Evolutionary conservation across 1,140 invertebrate species (phyloP).

Genomic region (Sitodiplosis mosellana): DNA sequence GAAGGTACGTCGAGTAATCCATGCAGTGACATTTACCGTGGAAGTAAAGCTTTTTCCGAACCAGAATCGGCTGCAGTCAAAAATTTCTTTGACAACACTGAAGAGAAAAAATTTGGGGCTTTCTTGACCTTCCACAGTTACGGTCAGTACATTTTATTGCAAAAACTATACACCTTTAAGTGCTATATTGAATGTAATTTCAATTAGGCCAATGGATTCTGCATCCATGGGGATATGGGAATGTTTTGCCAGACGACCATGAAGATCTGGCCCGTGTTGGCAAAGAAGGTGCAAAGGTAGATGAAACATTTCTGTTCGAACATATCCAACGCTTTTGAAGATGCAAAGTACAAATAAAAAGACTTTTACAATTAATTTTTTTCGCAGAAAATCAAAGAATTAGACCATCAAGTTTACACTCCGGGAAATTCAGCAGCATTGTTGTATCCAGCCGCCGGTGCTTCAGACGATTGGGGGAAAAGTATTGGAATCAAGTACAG

Average conservation of each 20-base stretch:
- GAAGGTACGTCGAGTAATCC: constrained; percentile 33
- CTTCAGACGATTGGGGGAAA: constrained; percentile 88
- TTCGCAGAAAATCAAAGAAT: constrained; percentile 41
- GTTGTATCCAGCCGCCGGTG: constrained; percentile 61
- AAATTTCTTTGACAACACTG: too few relatives aligned
- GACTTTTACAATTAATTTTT: too few relatives aligned
- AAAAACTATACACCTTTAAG: too few relatives aligned
- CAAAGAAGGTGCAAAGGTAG: constrained; percentile 40
- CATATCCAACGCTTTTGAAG: background rate
- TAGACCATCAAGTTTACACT: constrained; percentile 47
- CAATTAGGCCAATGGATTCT: too few relatives aligned
- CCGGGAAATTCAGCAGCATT: constrained; percentile 56
- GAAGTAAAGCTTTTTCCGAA: constrained; percentile 72
- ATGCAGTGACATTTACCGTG: constrained; percentile 36
- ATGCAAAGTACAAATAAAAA: too few relatives aligned
- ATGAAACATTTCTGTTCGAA: constrained; percentile 4
- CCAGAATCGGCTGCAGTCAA: constrained; percentile 63
- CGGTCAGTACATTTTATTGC: constrained; percentile 67
- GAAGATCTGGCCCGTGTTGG: constrained; percentile 47
- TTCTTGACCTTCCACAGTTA: constrained; percentile 80
- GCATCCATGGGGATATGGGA: constrained; percentile 68
- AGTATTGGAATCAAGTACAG: constrained; percentile 52
- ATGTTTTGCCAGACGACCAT: constrained; percentile 46
- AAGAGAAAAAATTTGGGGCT: constrained; percentile 41
- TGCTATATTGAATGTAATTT: too few relatives aligned